These are phyloP conservation scores for Drosophila demipolita DNA, from an alignment of 2,888 invertebrate species.

Conservation along the genomic window DNA sequence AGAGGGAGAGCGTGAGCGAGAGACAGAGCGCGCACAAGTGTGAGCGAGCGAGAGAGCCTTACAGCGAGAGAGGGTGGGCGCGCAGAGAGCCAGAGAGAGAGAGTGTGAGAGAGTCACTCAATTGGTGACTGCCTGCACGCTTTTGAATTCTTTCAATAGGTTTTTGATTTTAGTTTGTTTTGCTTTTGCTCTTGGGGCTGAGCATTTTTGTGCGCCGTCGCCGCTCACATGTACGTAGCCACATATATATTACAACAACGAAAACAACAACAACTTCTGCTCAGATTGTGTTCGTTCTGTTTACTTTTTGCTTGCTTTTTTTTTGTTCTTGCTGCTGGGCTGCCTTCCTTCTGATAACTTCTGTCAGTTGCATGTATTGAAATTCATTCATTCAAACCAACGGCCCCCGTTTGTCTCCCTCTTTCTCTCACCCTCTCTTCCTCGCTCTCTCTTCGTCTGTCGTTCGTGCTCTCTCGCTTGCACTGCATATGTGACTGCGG, in stretches of 20 bases:
- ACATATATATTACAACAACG: constrained; percentile 30
- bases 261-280: constrained; percentile 42
- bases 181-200: constrained; percentile 59
- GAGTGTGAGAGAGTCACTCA: constrained; percentile 57
- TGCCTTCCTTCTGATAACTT: constrained; percentile 59
- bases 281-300: constrained; percentile 53
- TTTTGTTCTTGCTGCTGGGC: constrained; percentile 19
- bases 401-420: constrained; percentile 39
- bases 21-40: constrained; percentile 16
- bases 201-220: constrained; percentile 75
- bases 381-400: constrained; percentile 80
- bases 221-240: constrained; percentile 37
- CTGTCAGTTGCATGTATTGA: constrained; percentile 82
- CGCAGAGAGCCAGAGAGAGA: constrained; percentile 2
- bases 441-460: not conserved
- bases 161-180: constrained; percentile 67
- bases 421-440: constrained; percentile 39
- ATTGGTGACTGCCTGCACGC: constrained; percentile 58
- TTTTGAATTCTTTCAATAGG: constrained; percentile 77
- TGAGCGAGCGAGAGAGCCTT: constrained; percentile 19
- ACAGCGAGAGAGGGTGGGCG: constrained; percentile 12
- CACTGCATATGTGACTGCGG: constrained; percentile 42
- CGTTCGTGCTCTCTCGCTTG: constrained; percentile 36
- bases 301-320: constrained; percentile 53
- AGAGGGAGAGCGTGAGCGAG: constrained; percentile 15